Evolutionary conservation across 2,797 vertebrate species (phyloP), one percentile per base, ranked within the genome.

Genomic region (Chelonia mydas): DNA sequence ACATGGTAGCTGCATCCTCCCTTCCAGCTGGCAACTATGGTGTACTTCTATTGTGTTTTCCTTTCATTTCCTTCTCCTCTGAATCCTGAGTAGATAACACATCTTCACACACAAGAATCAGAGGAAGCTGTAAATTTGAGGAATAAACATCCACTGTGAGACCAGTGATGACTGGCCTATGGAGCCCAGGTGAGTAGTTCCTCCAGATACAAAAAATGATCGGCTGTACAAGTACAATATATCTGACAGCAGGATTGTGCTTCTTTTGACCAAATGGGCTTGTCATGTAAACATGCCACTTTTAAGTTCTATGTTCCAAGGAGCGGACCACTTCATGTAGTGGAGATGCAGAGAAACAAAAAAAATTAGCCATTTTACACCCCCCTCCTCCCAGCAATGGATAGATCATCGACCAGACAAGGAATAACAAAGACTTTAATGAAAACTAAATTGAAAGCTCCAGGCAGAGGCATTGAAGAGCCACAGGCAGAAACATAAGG

Each of bases 131-230:
- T 59, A 55, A 88, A 54, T 68, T 49, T 83, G 89, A 85, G 83
- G 88, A 85, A 89, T 92, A 78, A 85, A n/a, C 61, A 86, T 83
- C 87, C 80, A 61, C 23, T n/a, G 41, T 68, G 85, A 89, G 72
- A 72, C 3, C 76, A 55, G 78, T 72, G 49, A 55, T 3, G 15
- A 23, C 7, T 90, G 68, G 59, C 7, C 15, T 61, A 81, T 55
- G 87, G 78, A 85, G 65, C 10, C n/a, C 41, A 17, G 7, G 59
- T 23, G 37, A 94, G 11, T 11, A 91, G 86, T 72, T 79, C 23
- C 80, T 33, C 51, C 45, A 85, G 87, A 83, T 27, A 65, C 57
- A 92, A 82, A 89, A 95, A 91, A 90, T 33, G 80, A 50, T 84
- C 17, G 68, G 8, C 49, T 50, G 33, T 7, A 37, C 79, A 85